phyloP scores from a whole-genome alignment of 2,797 vertebrate species.

The Nannoperca obscura region DNA sequence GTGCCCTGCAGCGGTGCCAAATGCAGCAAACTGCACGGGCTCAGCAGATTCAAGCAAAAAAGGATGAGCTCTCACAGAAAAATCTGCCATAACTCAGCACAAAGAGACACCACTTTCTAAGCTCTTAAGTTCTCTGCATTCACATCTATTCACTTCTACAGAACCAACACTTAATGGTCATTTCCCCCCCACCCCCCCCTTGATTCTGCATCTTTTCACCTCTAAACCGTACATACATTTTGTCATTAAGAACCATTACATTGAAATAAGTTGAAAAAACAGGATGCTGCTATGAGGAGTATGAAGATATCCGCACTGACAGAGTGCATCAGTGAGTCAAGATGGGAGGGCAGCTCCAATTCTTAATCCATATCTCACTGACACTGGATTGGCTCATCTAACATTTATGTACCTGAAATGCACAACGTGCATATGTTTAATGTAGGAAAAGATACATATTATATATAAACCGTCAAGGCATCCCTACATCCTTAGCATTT shows the following conservation, averaged over 20 bases:
- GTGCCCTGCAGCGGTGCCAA: conserved; percentile 56
- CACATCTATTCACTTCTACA: conserved; percentile 10
- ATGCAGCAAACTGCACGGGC: conserved; percentile 46
- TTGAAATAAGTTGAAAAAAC: too few species aligned
- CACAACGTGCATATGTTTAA: not conserved
- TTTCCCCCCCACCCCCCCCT: conserved; percentile 2
- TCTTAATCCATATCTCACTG: not conserved
- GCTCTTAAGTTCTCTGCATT: conserved; percentile 21
- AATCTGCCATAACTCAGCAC: conserved; percentile 53
- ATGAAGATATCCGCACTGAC: too few species aligned
- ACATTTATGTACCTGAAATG: not conserved
- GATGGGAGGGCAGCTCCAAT: not conserved
- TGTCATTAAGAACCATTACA: not conserved
- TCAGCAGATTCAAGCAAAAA: conserved; percentile 61
- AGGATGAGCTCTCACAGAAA: conserved; percentile 42
- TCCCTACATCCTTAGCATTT: not conserved
- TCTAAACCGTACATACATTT: not conserved
- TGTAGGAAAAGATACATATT: not conserved
- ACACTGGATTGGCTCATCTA: not conserved
- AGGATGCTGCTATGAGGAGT: too few species aligned
- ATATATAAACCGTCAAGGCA: not conserved
- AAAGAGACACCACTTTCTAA: conserved; percentile 24
- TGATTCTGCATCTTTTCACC: not conserved
- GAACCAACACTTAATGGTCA: not conserved
- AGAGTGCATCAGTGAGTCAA: not conserved